A percentile compares a stretch with the other conserved stretches of the same genome.
phyloP scores from a whole-genome alignment of 2,113 vertebrate genomes.

The Brachionichthys hirsutus region DNA sequence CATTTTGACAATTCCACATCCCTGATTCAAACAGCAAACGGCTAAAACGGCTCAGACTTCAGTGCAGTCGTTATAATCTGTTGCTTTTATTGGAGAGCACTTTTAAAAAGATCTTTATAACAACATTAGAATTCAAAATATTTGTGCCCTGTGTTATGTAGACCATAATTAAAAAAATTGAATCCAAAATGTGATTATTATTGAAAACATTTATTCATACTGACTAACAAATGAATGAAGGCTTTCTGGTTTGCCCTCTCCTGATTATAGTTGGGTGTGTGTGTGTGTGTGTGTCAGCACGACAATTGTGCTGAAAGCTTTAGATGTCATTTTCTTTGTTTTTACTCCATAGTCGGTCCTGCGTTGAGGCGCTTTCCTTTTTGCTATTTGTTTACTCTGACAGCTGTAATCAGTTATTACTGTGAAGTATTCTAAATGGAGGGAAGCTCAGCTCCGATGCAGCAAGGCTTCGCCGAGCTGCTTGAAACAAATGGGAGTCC shows the following conservation, averaged over 20 bases:
- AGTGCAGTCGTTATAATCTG: too few species aligned
- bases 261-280: conserved; percentile 3
- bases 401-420: conserved; percentile 19
- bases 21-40: too few species aligned
- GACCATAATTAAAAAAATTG: too few species aligned
- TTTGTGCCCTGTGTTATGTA: too few species aligned
- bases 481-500: neutral
- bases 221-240: neutral
- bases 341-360: neutral
- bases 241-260: conserved; percentile 21
- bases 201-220: too few species aligned
- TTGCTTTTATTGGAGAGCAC: too few species aligned
- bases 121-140: too few species aligned
- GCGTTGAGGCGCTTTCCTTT: neutral
- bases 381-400: conserved; percentile 18
- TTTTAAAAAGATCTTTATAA: too few species aligned
- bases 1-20: too few species aligned
- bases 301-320: conserved; percentile 6
- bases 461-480: conserved; percentile 13
- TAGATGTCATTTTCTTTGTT: conserved; percentile 14
- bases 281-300: too few species aligned
- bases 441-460: neutral
- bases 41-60: too few species aligned
- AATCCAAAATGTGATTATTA: too few species aligned
- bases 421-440: conserved; percentile 2